Evolutionary conservation across 1,140 invertebrate genomes (phyloP).

Genomic region (Akabosia matsudoensis): DNA sequence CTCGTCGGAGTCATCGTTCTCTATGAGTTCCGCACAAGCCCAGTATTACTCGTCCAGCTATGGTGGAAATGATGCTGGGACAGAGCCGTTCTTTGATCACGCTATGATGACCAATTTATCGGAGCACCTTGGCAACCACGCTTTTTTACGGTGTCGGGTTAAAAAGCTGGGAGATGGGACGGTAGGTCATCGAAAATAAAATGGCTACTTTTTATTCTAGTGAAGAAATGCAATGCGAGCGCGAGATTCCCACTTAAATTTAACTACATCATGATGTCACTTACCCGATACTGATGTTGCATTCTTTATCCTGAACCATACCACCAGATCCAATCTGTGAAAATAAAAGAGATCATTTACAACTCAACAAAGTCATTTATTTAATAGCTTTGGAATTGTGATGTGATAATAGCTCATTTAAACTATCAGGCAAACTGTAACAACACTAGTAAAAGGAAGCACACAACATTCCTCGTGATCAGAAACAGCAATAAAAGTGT

Average conservation of each 20-base stretch:
- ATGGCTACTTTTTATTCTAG: not conserved
- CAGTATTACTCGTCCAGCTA: conserved; percentile 17
- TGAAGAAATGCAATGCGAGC: too few species aligned
- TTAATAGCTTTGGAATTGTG: not conserved
- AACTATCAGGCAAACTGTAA: too few species aligned
- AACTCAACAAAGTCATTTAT: not conserved
- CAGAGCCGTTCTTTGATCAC: conserved; percentile 57
- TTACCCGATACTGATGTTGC: too few species aligned
- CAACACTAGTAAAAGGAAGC: too few species aligned
- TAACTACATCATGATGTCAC: too few species aligned
- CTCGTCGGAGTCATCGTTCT: conserved; percentile 17
- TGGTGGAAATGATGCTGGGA: conserved; percentile 13
- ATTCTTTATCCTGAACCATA: not conserved
- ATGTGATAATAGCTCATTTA: conserved; percentile 14
- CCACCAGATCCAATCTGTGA: not conserved
- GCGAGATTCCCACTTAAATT: too few species aligned
- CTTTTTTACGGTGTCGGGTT: conserved; percentile 75
- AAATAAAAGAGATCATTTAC: not conserved
- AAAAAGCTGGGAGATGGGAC: conserved; percentile 64
- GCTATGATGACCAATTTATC: conserved; percentile 73
- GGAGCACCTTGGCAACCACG: conserved; percentile 78
- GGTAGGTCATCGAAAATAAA: conserved; percentile 53
- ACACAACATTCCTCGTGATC: too few species aligned
- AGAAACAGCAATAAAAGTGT: too few species aligned
- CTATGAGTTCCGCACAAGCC: conserved; percentile 14